Evolutionary conservation across 2,113 vertebrate species (phyloP).

Genomic region (Saccopteryx bilineata): DNA sequence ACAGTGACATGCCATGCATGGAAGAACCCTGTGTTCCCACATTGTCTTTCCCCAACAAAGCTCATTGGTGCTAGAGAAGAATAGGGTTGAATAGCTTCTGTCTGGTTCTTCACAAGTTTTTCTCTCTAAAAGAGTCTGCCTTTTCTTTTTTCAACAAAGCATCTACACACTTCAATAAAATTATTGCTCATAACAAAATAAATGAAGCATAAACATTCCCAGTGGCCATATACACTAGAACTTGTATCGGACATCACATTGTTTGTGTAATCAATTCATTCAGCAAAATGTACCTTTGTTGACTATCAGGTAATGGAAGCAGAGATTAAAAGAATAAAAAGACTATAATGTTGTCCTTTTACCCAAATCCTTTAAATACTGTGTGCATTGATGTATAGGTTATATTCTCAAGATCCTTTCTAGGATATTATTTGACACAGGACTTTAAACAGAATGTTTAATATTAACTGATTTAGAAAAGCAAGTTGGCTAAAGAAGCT

Average conservation of each 20-base stretch:
- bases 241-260: not conserved
- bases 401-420: not conserved
- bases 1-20: accelerated
- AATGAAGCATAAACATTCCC: accelerated
- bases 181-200: not conserved
- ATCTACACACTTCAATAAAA: not conserved
- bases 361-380: not conserved
- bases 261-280: not conserved
- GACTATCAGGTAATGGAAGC: not conserved
- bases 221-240: not conserved
- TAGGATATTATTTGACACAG: not conserved
- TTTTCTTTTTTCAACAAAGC: not conserved
- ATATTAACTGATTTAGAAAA: slow-evolving; percentile 26
- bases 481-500: not conserved
- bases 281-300: not conserved
- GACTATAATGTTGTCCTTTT: not conserved
- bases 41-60: not conserved
- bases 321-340: not conserved
- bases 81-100: not conserved
- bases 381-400: not conserved
- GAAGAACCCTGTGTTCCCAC: not conserved
- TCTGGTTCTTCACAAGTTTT: not conserved
- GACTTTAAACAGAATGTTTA: slow-evolving; percentile 6
- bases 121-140: not conserved
- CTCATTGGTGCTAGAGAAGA: not conserved